A percentile compares a stretch with the other conserved stretches of the same genome.
Evolutionary conservation across 2,888 invertebrate genomes (phyloP).

Genomic region (Netelia fuscicornis): DNA sequence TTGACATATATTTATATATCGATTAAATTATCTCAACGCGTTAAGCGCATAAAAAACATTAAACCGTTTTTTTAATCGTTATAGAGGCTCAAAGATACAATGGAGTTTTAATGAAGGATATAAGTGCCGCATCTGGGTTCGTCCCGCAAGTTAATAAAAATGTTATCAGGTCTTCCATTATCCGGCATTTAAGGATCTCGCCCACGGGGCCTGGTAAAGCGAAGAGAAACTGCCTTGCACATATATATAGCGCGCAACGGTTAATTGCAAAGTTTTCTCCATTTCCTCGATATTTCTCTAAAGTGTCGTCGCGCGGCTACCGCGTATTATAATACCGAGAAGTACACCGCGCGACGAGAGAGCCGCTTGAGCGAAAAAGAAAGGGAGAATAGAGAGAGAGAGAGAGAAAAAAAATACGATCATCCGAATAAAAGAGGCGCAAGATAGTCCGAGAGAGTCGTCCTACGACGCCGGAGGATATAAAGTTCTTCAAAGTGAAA

Average conservation of each 20-base stretch:
- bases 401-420: slow-evolving; percentile 40
- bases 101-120: slow-evolving; percentile 25
- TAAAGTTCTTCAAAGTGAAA: slow-evolving; percentile 54
- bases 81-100: slow-evolving; percentile 2
- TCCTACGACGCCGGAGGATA: slow-evolving; percentile 49
- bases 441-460: slow-evolving; percentile 25
- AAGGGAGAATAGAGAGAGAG: slow-evolving; percentile 29
- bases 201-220: slow-evolving; percentile 52
- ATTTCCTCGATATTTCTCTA: slow-evolving; percentile 44
- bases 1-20: no score
- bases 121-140: slow-evolving; percentile 19
- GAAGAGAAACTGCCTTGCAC: slow-evolving; percentile 35
- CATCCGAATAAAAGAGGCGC: slow-evolving; percentile 54
- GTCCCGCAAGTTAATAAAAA: slow-evolving; percentile 80
- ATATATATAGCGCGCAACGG: slow-evolving; percentile 65
- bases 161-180: slow-evolving; percentile 83
- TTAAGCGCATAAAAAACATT: slow-evolving; percentile 40
- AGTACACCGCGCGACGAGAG: slow-evolving; percentile 47
- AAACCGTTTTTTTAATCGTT: background rate
- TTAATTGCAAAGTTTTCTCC: slow-evolving; percentile 80
- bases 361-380: slow-evolving; percentile 48
- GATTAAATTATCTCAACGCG: no score
- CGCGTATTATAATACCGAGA: slow-evolving; percentile 60
- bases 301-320: slow-evolving; percentile 28
- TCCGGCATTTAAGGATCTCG: slow-evolving; percentile 80